Evolutionary conservation across 2,113 vertebrate species (phyloP), one percentile per base, ranked within the genome.

Genomic region (Opisthocomus hoazin): DNA sequence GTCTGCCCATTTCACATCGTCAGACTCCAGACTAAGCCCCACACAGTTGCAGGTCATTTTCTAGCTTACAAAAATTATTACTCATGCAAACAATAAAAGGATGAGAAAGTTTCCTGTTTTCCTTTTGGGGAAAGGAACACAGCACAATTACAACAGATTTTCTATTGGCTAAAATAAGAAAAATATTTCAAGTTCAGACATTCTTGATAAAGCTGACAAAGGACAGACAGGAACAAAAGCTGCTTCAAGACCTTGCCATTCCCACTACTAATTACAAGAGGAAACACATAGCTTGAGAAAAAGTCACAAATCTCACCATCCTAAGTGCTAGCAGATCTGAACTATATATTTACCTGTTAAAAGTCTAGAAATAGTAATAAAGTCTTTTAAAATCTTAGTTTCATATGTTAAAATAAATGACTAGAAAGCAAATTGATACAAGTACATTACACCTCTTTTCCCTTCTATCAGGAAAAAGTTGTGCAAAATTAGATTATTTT

Each of bases 121-220:
- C 68, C 46, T 77, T 92, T 65, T 29, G 36, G 36, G 23, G 9
- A 82, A 84, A 6, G 45, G 63, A 80, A 54, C 16, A 66, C 17
- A 53, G 56, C 48, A 90, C 30, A 89, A 26, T 73, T 76, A 48
- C 71, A 93, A 78, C 15, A 50, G 20, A 61, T 74, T 84, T 87
- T 91, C 61, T 83, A 56, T 37, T 64, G 61, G 45, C 30, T 89
- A 53, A 89, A 91, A 46, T 56, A 78, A 80, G 56, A 89, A 81
- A 78, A 56, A 27, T 29, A 80, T 83, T 83, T 91, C 36, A 85
- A 83, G 39, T 93, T 94, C 53, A 88, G 82, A 65, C 54, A 63
- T 57, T 90, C 79, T 70, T 50, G 79, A 82, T 84, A 91, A 87
- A 91, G 43, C 39, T 89, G 77, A 93, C 57, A 85, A 84, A 94